Evolutionary conservation across 2,113 vertebrate species (phyloP), one percentile per base, ranked within the genome.

Genomic region (Lophochroa leadbeateri): DNA sequence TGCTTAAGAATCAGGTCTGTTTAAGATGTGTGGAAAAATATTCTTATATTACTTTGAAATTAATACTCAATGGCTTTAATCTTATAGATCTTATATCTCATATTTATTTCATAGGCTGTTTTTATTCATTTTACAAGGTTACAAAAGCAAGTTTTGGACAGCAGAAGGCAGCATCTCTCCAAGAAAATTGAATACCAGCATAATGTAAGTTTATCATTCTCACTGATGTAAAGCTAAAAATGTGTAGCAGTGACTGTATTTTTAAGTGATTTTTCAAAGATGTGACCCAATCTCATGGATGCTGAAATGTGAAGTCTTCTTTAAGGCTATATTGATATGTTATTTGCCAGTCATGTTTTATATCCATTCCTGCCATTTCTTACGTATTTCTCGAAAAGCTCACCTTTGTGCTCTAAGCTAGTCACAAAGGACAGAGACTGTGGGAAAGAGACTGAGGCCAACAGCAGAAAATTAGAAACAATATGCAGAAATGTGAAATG

Each of bases 131-230:
- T 90, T 91, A 61, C 89, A 98, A 97, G 98, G 91, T 57, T 96
- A 82, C 94, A 98, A 87, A 64, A 96, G 74, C 90, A 97, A 76
- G 92, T 95, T 77, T 75, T 90, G 28, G 97, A 96, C 74, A 97
- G 90, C 74, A 97, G 97, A 85, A 98, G 75, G 96, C 98, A 96
- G 46, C 90, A 97, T 53, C 71, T 97, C n/a, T 72, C 95, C 52
- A 93, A 97, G 81, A 96, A 94, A 67, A 95, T 84, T 69, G 98
- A 97, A 80, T 85, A 94, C 43, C 95, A 67, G 8, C 89, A 76
- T 49, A 81, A 96, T 86, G 98, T 99, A 81, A 60, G 52, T 79
- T 86, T 83, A 33, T 58, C 58, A 13, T 65, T 78, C 25, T 75
- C 39, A 49, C 17, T 33, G 29, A 55, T 41, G 11, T 28, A 72